Evolutionary conservation across 2,797 vertebrate species (phyloP).

Genomic region (Halcyon badia): DNA sequence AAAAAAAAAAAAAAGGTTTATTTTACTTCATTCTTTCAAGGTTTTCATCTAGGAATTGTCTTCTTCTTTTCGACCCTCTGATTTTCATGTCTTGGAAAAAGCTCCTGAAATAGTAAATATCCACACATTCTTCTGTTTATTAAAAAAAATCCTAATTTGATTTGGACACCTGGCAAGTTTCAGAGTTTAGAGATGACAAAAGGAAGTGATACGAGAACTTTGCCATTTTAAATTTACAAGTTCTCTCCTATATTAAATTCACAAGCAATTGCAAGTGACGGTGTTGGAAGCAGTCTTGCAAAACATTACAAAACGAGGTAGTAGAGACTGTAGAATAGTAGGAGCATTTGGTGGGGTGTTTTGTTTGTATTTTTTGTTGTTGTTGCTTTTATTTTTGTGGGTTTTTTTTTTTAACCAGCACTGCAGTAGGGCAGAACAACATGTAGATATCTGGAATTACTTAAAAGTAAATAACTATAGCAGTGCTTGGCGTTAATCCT

Average conservation of each 20-base stretch:
- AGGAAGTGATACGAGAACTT: not conserved
- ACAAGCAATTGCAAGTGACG: not conserved
- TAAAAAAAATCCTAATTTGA: not conserved
- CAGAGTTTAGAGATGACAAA: not conserved
- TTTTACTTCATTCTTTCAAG: not conserved
- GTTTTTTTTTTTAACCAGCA: not conserved
- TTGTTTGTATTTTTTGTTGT: not conserved
- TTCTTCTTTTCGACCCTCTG: not conserved
- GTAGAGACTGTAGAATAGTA: not conserved
- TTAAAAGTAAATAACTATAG: not conserved
- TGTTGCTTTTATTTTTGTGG: too few relatives aligned
- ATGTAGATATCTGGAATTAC: not conserved
- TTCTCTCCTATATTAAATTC: not conserved
- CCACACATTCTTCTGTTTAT: not conserved
- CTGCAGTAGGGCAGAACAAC: not conserved
- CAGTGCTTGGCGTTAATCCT: not conserved
- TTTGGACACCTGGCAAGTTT: not conserved
- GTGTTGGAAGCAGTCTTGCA: not conserved
- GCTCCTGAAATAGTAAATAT: not conserved
- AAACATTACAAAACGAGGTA: not conserved
- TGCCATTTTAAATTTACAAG: not conserved
- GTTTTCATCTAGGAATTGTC: not conserved
- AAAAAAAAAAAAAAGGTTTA: not conserved
- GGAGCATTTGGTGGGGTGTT: not conserved
- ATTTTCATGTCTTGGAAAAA: not conserved